Evolutionary conservation across 1,140 invertebrate species (phyloP).

Genomic region (Phortica variegata): DNA sequence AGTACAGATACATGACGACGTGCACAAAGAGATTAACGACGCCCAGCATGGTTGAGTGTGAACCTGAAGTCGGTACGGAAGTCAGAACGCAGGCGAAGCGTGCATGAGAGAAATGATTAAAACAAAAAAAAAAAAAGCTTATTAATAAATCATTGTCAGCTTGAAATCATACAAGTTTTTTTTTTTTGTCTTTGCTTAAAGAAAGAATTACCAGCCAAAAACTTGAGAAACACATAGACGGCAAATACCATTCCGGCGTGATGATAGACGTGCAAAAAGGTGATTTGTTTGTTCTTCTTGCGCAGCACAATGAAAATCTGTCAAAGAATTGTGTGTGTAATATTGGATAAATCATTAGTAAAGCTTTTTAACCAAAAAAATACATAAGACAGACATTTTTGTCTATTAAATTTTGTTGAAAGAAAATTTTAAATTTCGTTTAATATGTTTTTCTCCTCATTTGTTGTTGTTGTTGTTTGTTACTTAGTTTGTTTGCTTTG

Average conservation of each 20-base stretch:
- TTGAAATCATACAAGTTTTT: background rate
- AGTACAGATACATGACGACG: slow-evolving; percentile 49
- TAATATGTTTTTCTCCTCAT: too few species aligned
- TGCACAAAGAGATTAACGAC: slow-evolving; percentile 46
- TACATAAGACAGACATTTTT: background rate
- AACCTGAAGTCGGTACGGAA: too few species aligned
- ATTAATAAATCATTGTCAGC: background rate
- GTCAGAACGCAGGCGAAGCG: too few species aligned
- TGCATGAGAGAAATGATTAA: background rate
- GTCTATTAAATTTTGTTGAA: background rate
- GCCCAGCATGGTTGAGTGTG: slow-evolving; percentile 53
- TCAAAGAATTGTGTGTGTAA: background rate
- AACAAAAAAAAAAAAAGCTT: background rate
- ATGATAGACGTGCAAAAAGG: slow-evolving; percentile 82
- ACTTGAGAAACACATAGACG: slow-evolving; percentile 60
- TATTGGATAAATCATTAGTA: too few species aligned
- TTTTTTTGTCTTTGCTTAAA: slow-evolving; percentile 1
- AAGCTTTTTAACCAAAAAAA: too few species aligned
- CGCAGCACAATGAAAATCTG: slow-evolving; percentile 75
- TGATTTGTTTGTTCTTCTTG: slow-evolving; percentile 79
- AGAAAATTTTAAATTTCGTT: background rate
- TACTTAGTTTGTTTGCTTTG: too few species aligned
- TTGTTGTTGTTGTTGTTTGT: too few species aligned
- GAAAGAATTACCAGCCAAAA: slow-evolving; percentile 66
- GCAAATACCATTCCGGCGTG: slow-evolving; percentile 71